A percentile compares a stretch with the other conserved stretches of the same genome.
Conservation (phyloP, 2,888 invertebrate species). For the Calliphora vomitoria region DNA sequence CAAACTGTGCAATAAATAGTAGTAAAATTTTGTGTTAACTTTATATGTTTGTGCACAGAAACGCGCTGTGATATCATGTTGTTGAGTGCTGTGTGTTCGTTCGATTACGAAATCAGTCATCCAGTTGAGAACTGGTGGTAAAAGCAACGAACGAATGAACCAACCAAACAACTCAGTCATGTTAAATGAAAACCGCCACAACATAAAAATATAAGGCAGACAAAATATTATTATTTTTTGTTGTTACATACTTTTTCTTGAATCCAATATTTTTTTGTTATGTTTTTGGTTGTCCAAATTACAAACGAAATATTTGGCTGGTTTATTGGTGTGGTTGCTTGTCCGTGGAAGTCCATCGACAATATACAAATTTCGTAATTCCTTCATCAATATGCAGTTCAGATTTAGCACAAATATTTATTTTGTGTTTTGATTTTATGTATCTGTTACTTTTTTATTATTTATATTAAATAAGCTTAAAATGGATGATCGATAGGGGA, state of each 20-base stretch:
- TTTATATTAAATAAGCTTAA: neutral
- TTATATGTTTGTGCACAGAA: neutral
- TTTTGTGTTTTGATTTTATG: constrained; percentile 16
- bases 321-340: constrained; percentile 31
- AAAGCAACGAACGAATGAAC: constrained; percentile 4
- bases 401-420: constrained; percentile 65
- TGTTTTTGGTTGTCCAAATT: neutral
- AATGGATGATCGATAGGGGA: neutral
- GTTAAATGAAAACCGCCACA: constrained; percentile 27
- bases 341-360: constrained; percentile 31
- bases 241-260: constrained; percentile 8
- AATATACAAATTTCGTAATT: constrained; percentile 53
- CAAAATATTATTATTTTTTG: constrained; percentile 26
- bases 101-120: constrained; percentile 58
- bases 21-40: constrained; percentile 23
- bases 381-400: constrained; percentile 51
- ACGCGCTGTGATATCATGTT: constrained; percentile 44
- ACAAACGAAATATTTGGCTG: constrained; percentile 32
- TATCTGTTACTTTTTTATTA: neutral
- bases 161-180: constrained; percentile 31
- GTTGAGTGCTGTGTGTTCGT: constrained; percentile 23
- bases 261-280: neutral
- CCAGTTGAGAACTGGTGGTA: constrained; percentile 28
- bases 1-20: constrained; percentile 16
- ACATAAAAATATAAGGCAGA: constrained; percentile 36